These are phyloP conservation scores for Temnothorax nylanderi DNA, from an alignment of 1,140 invertebrate species.

Conservation along the genomic window DNA sequence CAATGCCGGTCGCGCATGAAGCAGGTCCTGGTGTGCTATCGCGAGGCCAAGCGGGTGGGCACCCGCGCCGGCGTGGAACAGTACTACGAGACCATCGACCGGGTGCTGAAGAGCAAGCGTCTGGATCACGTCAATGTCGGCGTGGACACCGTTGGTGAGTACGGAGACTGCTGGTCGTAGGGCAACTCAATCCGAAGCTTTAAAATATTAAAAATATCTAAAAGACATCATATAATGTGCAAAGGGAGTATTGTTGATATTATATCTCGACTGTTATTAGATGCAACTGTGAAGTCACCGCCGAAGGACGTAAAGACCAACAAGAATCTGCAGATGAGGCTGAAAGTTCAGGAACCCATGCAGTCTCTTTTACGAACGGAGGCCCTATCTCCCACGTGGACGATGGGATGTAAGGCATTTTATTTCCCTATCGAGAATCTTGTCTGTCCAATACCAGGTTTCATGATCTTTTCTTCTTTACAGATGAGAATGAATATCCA, in stretches of 20 bases:
- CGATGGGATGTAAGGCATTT: slow-evolving; percentile 73
- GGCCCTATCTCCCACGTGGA: slow-evolving; percentile 82
- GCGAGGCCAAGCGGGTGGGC: slow-evolving; percentile 82
- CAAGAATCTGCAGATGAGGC: slow-evolving; percentile 83
- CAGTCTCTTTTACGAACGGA: slow-evolving; percentile 80
- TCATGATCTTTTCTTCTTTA: slow-evolving; percentile 40
- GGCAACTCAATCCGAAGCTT: background rate
- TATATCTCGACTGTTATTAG: slow-evolving; percentile 65
- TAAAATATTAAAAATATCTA: background rate
- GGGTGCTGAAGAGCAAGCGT: slow-evolving; percentile 79
- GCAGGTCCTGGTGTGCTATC: slow-evolving; percentile 83
- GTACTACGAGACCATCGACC: slow-evolving; percentile 83
- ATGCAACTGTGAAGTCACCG: slow-evolving; percentile 80
- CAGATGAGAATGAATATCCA: slow-evolving; percentile 83
- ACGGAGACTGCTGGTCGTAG: background rate
- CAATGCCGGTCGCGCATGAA: slow-evolving; percentile 85
- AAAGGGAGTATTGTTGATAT: background rate
- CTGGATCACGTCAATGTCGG: slow-evolving; percentile 71
- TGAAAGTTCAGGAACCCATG: slow-evolving; percentile 80
- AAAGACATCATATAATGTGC: no score
- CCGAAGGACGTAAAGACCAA: slow-evolving; percentile 83
- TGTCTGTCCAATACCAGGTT: background rate
- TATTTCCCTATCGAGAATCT: slow-evolving; percentile 18
- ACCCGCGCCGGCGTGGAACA: slow-evolving; percentile 82
- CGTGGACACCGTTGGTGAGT: slow-evolving; percentile 82